Evolutionary conservation across 2,113 vertebrate species (phyloP).

Genomic region (Cephalophus harveyi): DNA sequence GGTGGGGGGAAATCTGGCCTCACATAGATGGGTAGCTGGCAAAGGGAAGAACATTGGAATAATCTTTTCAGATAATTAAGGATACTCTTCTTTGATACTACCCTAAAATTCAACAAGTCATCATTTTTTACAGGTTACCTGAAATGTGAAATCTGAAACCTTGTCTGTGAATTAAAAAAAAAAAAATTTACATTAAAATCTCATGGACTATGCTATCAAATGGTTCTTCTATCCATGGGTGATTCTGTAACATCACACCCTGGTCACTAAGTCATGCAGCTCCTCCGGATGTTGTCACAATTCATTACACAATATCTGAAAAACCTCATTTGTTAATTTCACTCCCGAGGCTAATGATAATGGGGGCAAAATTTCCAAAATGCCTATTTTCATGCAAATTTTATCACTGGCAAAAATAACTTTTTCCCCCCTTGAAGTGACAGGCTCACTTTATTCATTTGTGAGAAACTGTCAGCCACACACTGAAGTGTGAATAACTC

Average conservation of each 20-base stretch:
- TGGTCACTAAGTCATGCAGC: not conserved
- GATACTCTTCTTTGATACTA: not conserved
- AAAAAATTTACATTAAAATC: not conserved
- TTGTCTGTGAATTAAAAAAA: not conserved
- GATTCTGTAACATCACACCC: not conserved
- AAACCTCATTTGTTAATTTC: not conserved
- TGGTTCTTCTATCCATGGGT: not conserved
- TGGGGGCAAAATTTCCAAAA: not conserved
- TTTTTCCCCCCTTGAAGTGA: not conserved
- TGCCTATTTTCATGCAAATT: conserved; percentile 4
- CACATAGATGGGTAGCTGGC: not conserved
- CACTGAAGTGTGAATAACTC: not conserved
- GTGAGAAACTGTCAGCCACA: not conserved
- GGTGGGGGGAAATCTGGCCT: not conserved
- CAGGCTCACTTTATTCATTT: not conserved
- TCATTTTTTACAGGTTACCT: not conserved
- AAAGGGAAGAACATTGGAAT: not conserved
- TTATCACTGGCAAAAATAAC: not conserved
- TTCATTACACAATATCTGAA: not conserved
- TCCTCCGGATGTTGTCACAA: not conserved
- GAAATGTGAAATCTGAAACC: not conserved
- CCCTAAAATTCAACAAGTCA: not conserved
- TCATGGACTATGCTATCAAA: not conserved
- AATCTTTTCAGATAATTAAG: not conserved
- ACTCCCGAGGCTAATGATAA: not conserved